These are phyloP conservation scores for Netelia inedita DNA, from an alignment of 2,888 invertebrate species.

Conservation along the genomic window DNA sequence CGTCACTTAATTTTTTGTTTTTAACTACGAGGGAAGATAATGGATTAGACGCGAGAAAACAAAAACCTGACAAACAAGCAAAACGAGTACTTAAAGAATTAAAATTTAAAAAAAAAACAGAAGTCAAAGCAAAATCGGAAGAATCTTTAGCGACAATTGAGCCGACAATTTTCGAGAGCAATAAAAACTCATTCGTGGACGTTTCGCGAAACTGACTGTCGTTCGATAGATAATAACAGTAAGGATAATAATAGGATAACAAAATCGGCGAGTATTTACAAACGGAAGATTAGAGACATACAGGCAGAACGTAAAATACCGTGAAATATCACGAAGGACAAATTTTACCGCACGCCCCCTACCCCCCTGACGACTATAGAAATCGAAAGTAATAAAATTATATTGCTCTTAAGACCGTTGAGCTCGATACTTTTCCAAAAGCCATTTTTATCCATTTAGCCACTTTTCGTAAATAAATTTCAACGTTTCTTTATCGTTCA, in stretches of 20 bases:
- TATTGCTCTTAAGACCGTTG: slow-evolving; percentile 73
- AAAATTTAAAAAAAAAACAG: slow-evolving; percentile 15
- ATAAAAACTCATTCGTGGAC: not conserved
- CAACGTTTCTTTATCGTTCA: slow-evolving; percentile 5
- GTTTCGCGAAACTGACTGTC: not conserved
- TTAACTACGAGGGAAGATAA: slow-evolving; percentile 3
- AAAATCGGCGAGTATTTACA: slow-evolving; percentile 33
- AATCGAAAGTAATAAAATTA: slow-evolving; percentile 78
- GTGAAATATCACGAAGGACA: not conserved
- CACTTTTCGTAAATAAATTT: slow-evolving; percentile 7
- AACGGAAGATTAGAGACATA: slow-evolving; percentile 8
- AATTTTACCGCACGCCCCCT: not conserved
- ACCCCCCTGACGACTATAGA: slow-evolving; percentile 33
- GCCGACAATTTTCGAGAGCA: not conserved
- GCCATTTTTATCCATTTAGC: slow-evolving; percentile 26
- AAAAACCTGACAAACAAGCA: not conserved
- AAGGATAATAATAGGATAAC: slow-evolving; percentile 36
- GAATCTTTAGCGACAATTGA: slow-evolving; percentile 40
- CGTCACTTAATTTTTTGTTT: slow-evolving; percentile 7
- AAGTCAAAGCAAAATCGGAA: slow-evolving; percentile 23
- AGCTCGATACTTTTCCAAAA: slow-evolving; percentile 31
- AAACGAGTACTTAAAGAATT: slow-evolving; percentile 47
- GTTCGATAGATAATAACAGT: slow-evolving; percentile 16
- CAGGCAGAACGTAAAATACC: slow-evolving; percentile 25
- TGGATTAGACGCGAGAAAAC: no score